phyloP scores from a whole-genome alignment of 1,140 invertebrate species.

The Yoshiicerus persimilis region DNA sequence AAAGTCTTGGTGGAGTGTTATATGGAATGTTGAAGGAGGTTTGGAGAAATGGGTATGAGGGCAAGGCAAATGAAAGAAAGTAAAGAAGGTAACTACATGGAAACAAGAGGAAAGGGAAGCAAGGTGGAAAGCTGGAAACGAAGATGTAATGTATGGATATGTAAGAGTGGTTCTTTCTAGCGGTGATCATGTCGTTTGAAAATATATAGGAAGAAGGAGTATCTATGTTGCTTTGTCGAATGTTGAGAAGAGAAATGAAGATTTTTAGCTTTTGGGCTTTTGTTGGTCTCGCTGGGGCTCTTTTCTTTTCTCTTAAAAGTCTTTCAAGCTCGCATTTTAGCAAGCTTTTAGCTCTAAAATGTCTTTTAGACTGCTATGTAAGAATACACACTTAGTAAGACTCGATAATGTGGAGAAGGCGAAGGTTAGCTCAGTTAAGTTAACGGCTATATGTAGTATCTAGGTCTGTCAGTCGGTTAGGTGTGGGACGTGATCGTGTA shows the following conservation, averaged over 20 bases:
- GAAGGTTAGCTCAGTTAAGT: not conserved
- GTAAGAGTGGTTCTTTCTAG: not conserved
- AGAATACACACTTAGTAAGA: not conserved
- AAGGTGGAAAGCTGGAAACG: not conserved
- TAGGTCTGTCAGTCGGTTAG: not conserved
- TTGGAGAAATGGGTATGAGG: not conserved
- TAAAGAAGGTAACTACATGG: not conserved
- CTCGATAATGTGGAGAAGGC: not conserved
- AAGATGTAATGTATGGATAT: not conserved
- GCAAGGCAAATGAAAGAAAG: not conserved
- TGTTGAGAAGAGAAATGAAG: slow-evolving; percentile 33
- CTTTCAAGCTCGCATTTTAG: slow-evolving; percentile 35
- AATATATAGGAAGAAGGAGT: not conserved
- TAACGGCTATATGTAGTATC: not conserved
- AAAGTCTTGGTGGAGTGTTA: not conserved
- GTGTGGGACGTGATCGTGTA: not conserved
- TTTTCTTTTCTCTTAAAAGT: slow-evolving; percentile 37
- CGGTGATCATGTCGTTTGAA: not conserved
- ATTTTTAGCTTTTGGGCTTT: slow-evolving; percentile 35
- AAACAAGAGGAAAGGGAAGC: slow-evolving; percentile 2
- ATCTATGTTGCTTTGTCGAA: not conserved
- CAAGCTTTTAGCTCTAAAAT: slow-evolving; percentile 32
- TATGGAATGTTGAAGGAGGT: not conserved
- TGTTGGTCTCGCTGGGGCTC: slow-evolving; percentile 34
- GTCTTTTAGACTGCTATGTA: not conserved